Evolutionary conservation across 2,797 vertebrate species (phyloP).

Genomic region (Rhincodon typus): DNA sequence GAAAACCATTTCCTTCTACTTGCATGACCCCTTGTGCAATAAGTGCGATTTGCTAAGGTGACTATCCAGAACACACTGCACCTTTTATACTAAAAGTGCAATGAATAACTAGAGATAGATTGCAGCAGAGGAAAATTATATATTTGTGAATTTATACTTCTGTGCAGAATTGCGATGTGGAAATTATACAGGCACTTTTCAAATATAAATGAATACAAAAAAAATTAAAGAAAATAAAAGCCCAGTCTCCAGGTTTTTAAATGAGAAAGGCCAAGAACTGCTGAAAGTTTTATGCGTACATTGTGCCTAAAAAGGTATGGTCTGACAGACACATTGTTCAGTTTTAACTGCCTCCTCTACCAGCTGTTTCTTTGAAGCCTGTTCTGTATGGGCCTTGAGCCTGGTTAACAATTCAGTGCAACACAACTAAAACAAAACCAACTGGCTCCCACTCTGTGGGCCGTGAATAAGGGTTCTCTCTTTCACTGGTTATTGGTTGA

Average conservation of each 20-base stretch:
- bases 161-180: neutral
- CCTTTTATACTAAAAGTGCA: neutral
- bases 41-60: neutral
- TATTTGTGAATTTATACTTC: neutral
- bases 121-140: neutral
- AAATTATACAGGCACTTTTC: neutral
- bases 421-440: conserved; percentile 32
- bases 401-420: conserved; percentile 37
- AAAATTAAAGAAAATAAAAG: neutral
- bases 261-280: conserved; percentile 9
- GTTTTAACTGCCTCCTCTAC: conserved; percentile 36
- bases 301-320: conserved; percentile 1
- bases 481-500: conserved; percentile 31
- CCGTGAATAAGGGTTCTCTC: conserved; percentile 27
- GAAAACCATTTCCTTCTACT: neutral
- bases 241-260: neutral
- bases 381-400: conserved; percentile 17
- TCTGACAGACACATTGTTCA: conserved; percentile 29
- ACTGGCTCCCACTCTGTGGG: conserved; percentile 26
- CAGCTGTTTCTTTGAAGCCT: conserved; percentile 38
- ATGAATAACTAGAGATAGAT: too few relatives aligned
- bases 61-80: neutral
- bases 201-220: neutral
- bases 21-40: neutral
- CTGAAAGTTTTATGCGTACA: conserved; percentile 20